phyloP scores from a whole-genome alignment of 2,888 invertebrate genomes.

The Melikaiella ostensackeni region DNA sequence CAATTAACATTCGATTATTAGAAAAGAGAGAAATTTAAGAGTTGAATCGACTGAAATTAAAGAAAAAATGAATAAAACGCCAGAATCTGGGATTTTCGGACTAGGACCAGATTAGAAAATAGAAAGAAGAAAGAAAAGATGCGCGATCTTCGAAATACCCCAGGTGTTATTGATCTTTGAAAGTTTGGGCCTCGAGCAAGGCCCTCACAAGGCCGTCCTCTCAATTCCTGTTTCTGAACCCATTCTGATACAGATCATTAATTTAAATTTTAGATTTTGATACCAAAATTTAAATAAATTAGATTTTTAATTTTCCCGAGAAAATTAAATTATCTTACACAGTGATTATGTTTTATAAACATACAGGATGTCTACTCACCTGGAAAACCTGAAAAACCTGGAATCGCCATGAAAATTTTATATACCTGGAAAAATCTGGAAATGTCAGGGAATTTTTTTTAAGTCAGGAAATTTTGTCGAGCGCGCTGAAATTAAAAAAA shows the following conservation, averaged over 20 bases:
- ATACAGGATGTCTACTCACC: too few species aligned
- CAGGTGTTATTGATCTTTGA: not conserved
- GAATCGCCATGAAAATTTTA: too few species aligned
- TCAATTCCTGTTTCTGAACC: not conserved
- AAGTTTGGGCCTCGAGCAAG: slow-evolving; percentile 3
- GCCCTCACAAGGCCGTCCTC: not conserved
- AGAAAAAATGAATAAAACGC: not conserved
- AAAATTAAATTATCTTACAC: not conserved
- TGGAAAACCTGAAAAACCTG: too few species aligned
- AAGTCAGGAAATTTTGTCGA: too few species aligned
- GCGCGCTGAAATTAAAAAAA: too few species aligned
- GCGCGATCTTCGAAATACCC: not conserved
- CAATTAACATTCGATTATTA: not conserved
- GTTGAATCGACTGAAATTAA: not conserved
- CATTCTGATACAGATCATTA: not conserved
- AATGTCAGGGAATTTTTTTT: too few species aligned
- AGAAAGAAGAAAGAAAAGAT: not conserved
- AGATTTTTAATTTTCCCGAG: not conserved
- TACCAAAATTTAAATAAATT: not conserved
- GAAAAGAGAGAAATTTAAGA: not conserved
- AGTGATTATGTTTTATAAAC: too few species aligned
- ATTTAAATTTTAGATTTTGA: not conserved
- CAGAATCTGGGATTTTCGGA: not conserved
- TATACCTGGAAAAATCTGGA: too few species aligned
- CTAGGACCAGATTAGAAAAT: not conserved